Conservation (phyloP, 2,113 vertebrate genomes). For the Natator depressus region DNA sequence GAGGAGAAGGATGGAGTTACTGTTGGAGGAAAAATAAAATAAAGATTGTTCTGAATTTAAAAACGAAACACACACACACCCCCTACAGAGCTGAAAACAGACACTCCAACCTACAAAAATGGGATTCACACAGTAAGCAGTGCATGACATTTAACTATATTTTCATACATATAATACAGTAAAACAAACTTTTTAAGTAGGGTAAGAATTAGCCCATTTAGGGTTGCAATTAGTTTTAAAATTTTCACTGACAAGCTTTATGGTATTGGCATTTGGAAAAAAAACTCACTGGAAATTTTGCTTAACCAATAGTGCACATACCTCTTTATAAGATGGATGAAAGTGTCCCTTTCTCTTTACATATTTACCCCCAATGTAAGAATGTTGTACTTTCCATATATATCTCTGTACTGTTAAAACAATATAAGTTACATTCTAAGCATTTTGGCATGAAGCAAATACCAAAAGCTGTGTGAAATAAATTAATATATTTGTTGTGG, state of each 20-base stretch:
- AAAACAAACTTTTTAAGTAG: neutral
- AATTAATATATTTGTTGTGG: neutral
- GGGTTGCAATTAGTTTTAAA: neutral
- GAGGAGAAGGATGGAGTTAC: neutral
- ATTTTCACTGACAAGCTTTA: neutral
- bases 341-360: neutral
- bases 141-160: neutral
- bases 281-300: neutral
- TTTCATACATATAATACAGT: neutral
- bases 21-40: neutral
- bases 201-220: neutral
- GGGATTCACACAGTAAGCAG: neutral
- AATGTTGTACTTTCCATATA: neutral
- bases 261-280: neutral
- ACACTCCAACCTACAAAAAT: neutral
- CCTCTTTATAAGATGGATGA: neutral
- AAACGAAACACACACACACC: neutral
- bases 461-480: neutral
- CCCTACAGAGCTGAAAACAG: neutral
- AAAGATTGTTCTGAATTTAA: neutral
- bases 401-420: rapidly evolving
- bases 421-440: neutral
- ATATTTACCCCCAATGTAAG: neutral
- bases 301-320: neutral
- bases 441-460: neutral